Evolutionary conservation across 1,140 invertebrate genomes (phyloP).

Genomic region (Sipha flava): DNA sequence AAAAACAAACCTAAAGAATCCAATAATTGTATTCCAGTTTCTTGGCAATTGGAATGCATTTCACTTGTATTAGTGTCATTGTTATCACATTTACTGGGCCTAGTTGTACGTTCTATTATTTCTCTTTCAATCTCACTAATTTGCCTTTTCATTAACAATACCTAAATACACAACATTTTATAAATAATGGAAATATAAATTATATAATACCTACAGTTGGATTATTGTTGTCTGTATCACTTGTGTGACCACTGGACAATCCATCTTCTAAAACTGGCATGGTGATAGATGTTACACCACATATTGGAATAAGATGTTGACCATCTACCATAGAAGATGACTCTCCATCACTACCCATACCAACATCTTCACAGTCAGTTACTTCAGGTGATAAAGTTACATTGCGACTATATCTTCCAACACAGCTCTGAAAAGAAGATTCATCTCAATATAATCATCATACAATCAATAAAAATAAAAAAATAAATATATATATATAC

Average conservation of each 20-base stretch:
- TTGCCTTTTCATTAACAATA: constrained; percentile 63
- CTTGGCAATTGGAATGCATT: constrained; percentile 9
- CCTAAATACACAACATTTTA: constrained; percentile 36
- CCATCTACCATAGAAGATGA: constrained; percentile 53
- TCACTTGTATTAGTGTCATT: constrained; percentile 7
- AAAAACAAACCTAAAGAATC: not conserved
- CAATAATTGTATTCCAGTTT: constrained; percentile 9
- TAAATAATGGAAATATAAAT: not conserved
- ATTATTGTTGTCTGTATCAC: constrained; percentile 83
- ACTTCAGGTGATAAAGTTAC: constrained; percentile 89
- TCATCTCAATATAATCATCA: not conserved
- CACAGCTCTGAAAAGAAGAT: not conserved
- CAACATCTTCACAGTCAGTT: constrained; percentile 88
- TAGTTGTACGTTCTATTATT: constrained; percentile 51
- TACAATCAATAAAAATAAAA: not conserved
- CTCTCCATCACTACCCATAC: constrained; percentile 73
- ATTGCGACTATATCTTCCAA: constrained; percentile 52
- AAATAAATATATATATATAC: not conserved
- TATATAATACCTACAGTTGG: constrained; percentile 43
- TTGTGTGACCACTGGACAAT: constrained; percentile 79
- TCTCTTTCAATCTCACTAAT: constrained; percentile 65
- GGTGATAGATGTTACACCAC: constrained; percentile 47
- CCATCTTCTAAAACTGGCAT: constrained; percentile 96
- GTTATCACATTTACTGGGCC: constrained; percentile 9
- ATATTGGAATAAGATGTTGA: constrained; percentile 31